phyloP scores from a whole-genome alignment of 2,888 invertebrate species.

The Cephus runcator region DNA sequence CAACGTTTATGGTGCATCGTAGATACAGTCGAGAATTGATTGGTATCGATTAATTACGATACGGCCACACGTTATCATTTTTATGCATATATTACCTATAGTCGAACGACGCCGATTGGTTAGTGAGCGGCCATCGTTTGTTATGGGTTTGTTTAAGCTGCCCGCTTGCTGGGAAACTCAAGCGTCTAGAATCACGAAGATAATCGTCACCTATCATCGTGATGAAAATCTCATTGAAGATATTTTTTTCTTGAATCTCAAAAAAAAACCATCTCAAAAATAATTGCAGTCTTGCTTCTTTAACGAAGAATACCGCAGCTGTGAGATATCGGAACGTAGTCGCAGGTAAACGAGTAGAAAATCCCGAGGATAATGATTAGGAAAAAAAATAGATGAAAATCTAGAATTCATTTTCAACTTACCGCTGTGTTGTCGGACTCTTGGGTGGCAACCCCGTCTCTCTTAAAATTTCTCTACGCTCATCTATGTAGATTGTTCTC shows the following conservation, averaged over 20 bases:
- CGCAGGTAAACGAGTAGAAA: background rate
- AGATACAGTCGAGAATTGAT: too few relatives aligned
- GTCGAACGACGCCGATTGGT: slow-evolving; percentile 63
- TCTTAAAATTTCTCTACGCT: slow-evolving; percentile 55
- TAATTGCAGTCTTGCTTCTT: background rate
- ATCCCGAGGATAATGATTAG: background rate
- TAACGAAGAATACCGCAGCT: background rate
- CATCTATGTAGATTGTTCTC: slow-evolving; percentile 59
- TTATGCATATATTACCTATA: slow-evolving; percentile 57
- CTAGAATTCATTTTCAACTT: slow-evolving; percentile 42
- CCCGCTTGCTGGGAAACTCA: slow-evolving; percentile 64
- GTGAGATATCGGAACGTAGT: slow-evolving; percentile 15
- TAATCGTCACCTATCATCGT: slow-evolving; percentile 20
- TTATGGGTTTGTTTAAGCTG: slow-evolving; percentile 61
- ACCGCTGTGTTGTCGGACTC: slow-evolving; percentile 81
- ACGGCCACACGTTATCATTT: background rate
- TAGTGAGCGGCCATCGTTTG: slow-evolving; percentile 63
- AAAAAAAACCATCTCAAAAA: slow-evolving; percentile 4
- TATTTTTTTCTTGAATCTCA: background rate
- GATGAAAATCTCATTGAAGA: background rate
- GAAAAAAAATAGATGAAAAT: too few relatives aligned
- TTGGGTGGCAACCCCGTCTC: slow-evolving; percentile 78
- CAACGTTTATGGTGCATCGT: too few relatives aligned
- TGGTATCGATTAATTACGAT: too few relatives aligned
- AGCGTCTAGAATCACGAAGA: slow-evolving; percentile 63